Percentiles rank a stretch among this genome's conserved stretches.
Evolutionary conservation across 1,140 invertebrate species (phyloP).

Genomic region (Kradibia gibbosae): DNA sequence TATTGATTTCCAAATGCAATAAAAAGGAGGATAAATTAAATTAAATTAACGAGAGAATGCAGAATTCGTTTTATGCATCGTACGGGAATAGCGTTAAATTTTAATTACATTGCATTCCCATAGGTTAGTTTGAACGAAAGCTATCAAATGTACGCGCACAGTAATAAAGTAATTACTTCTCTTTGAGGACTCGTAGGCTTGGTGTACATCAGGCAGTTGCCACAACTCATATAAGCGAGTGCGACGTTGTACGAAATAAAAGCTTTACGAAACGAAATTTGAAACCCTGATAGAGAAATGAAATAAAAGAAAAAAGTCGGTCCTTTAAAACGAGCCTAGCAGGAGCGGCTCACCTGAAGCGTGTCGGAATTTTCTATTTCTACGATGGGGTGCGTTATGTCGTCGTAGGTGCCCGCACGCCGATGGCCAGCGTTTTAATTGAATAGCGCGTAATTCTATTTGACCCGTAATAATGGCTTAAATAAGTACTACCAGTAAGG

Average conservation of each 20-base stretch:
- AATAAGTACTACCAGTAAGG: no score
- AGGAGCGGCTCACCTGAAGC: background rate
- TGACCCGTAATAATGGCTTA: constrained; percentile 54
- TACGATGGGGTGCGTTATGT: background rate
- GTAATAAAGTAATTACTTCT: constrained; percentile 43
- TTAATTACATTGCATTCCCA: constrained; percentile 8
- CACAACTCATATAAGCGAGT: background rate
- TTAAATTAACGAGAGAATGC: background rate
- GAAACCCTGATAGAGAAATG: constrained; percentile 38
- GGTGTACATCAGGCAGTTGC: background rate
- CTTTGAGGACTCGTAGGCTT: constrained; percentile 26
- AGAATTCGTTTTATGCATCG: background rate
- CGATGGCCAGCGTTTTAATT: constrained; percentile 61
- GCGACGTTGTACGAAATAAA: constrained; percentile 8
- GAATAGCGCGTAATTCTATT: constrained; percentile 67
- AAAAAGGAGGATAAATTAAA: background rate
- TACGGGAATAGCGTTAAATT: background rate
- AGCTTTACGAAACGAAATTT: constrained; percentile 39
- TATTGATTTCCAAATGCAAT: no score
- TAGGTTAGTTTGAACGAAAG: background rate
- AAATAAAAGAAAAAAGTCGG: constrained; percentile 36
- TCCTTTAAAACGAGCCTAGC: constrained; percentile 10
- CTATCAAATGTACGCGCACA: background rate
- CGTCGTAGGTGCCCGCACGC: constrained; percentile 32
- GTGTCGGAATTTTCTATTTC: constrained; percentile 45